phyloP scores from a whole-genome alignment of 1,140 invertebrate genomes.

The Paraescarpia echinospica region DNA sequence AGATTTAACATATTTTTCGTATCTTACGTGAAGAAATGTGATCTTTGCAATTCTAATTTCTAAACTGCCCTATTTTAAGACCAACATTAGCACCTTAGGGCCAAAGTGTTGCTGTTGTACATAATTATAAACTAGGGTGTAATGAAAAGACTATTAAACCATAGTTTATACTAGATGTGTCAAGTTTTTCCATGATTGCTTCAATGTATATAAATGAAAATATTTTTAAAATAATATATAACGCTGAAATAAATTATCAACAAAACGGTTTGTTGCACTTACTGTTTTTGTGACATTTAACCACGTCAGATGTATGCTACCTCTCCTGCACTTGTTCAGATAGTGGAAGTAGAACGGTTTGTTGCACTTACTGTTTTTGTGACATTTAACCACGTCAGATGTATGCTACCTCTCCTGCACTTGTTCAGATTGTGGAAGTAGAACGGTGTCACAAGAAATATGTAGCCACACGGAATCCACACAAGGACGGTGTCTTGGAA shows the following conservation, averaged over 20 bases:
- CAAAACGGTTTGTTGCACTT: neutral
- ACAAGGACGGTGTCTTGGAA: slow-evolving; percentile 70
- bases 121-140: too few relatives aligned
- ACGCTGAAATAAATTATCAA: neutral
- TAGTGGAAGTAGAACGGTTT: slow-evolving; percentile 76
- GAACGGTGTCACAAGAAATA: slow-evolving; percentile 76
- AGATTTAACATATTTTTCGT: too few relatives aligned
- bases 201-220: too few relatives aligned
- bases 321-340: slow-evolving; percentile 70
- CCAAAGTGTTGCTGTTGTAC: too few relatives aligned
- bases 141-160: too few relatives aligned
- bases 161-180: too few relatives aligned
- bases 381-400: slow-evolving; percentile 78
- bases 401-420: slow-evolving; percentile 74
- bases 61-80: too few relatives aligned
- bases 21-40: too few relatives aligned
- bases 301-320: slow-evolving; percentile 79
- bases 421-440: slow-evolving; percentile 77
- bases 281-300: slow-evolving; percentile 76
- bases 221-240: too few relatives aligned
- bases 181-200: too few relatives aligned
- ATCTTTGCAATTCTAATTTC: too few relatives aligned
- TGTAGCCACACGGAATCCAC: slow-evolving; percentile 82
- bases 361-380: slow-evolving; percentile 76
- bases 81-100: too few relatives aligned